These are phyloP conservation scores for Myrmecobius fasciatus DNA, from an alignment of 2,113 vertebrate genomes.

Conservation along the genomic window DNA sequence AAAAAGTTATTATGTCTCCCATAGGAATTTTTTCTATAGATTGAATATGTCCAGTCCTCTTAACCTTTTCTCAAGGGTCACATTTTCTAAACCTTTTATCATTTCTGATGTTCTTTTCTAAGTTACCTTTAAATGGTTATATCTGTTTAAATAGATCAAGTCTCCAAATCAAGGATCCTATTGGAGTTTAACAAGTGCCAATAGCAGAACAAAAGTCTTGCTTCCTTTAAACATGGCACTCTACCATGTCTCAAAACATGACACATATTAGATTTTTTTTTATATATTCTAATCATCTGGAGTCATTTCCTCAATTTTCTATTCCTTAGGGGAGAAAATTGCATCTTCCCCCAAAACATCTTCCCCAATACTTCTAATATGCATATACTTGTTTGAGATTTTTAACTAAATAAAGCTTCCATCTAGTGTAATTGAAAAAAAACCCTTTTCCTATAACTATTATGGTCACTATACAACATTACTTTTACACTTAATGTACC, in stretches of 20 bases:
- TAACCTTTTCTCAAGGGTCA: conserved; percentile 74
- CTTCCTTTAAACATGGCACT: conserved; percentile 25
- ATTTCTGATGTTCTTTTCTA: conserved; percentile 69
- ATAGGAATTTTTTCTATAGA: conserved; percentile 71
- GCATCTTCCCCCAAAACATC: conserved; percentile 31
- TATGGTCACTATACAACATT: conserved; percentile 3
- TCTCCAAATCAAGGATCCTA: conserved; percentile 56
- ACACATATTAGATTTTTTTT: background rate
- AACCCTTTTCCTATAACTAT: background rate
- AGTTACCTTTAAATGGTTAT: conserved; percentile 67
- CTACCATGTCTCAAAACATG: background rate
- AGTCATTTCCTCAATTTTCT: background rate
- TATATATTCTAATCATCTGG: conserved; percentile 14
- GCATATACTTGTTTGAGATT: background rate
- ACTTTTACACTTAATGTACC: background rate
- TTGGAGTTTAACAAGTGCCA: conserved; percentile 43
- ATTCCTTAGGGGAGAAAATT: background rate
- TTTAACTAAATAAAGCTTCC: background rate
- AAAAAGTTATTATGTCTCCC: conserved; percentile 70
- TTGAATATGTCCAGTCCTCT: conserved; percentile 70
- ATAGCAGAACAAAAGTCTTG: conserved; percentile 59
- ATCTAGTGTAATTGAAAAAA: background rate
- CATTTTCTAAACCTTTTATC: conserved; percentile 77
- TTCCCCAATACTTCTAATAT: conserved; percentile 16
- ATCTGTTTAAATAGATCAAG: conserved; percentile 67